These are phyloP conservation scores for Nasonia oneida DNA, from an alignment of 2,888 invertebrate species.

Conservation along the genomic window DNA sequence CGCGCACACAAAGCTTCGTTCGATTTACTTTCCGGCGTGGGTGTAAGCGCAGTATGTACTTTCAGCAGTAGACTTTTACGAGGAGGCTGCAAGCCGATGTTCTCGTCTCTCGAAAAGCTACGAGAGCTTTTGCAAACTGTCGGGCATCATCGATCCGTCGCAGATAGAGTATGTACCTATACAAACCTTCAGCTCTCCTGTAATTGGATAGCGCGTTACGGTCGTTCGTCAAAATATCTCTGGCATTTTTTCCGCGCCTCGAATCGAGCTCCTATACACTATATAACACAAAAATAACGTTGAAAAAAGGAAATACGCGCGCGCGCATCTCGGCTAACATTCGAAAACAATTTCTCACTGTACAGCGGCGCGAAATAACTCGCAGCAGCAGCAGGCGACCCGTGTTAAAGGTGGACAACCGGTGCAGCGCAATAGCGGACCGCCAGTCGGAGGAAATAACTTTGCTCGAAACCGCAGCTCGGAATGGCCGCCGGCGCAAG, in stretches of 20 bases:
- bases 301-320: neutral
- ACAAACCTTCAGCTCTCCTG: neutral
- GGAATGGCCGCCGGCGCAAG: conserved; percentile 4
- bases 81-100: neutral
- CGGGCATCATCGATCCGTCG: conserved; percentile 29
- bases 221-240: conserved; percentile 32
- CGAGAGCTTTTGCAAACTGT: conserved; percentile 24
- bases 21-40: conserved; percentile 51
- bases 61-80: conserved; percentile 54
- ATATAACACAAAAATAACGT: neutral
- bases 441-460: conserved; percentile 52
- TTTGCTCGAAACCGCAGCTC: conserved; percentile 50
- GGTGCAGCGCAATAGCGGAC: neutral
- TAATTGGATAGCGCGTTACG: conserved; percentile 44
- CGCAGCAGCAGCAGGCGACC: neutral
- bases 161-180: neutral
- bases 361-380: neutral
- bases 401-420: conserved; percentile 16
- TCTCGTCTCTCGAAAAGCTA: conserved; percentile 22
- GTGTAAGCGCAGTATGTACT: neutral
- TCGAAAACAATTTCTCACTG: neutral
- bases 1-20: conserved; percentile 50
- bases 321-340: neutral
- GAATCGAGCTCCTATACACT: neutral
- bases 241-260: neutral